Evolutionary conservation across 2,797 vertebrate species (phyloP).

Genomic region (Miichthys miiuy): DNA sequence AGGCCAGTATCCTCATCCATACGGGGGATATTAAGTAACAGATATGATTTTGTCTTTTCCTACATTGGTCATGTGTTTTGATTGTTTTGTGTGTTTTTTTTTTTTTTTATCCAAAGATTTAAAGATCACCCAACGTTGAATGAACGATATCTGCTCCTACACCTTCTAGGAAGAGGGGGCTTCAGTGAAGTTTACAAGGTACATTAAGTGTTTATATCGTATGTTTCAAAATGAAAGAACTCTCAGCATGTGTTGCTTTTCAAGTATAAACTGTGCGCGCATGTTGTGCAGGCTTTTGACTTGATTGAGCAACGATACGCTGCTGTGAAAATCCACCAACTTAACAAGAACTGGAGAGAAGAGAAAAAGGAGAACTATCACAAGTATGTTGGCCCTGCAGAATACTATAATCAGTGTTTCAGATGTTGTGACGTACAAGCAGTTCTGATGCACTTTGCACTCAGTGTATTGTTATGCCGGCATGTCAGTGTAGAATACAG

Average conservation of each 20-base stretch:
- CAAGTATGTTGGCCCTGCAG: conserved; percentile 87
- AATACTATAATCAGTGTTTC: conserved; percentile 7
- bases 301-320: conserved; percentile 98
- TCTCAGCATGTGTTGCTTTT: neutral
- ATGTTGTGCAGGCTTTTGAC: conserved; percentile 92
- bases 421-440: conserved; percentile 8
- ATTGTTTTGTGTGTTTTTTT: neutral
- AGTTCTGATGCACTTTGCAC: conserved; percentile 16
- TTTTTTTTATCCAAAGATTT: conserved; percentile 85
- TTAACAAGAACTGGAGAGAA: conserved; percentile 99
- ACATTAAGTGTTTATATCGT: neutral
- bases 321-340: conserved; percentile 99
- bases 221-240: neutral
- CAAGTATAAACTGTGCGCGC: conserved; percentile 5
- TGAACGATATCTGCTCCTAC: conserved; percentile 96
- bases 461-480: conserved; percentile 50
- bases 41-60: neutral
- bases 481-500: conserved; percentile 41
- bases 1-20: conserved; percentile 2
- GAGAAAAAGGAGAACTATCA: conserved; percentile 99
- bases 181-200: conserved; percentile 99
- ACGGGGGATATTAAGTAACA: neutral
- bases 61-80: neutral
- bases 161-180: conserved; percentile 97
- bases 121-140: conserved; percentile 99